Evolutionary conservation across 2,888 invertebrate species (phyloP).

Genomic region (Harpalus rufipes): DNA sequence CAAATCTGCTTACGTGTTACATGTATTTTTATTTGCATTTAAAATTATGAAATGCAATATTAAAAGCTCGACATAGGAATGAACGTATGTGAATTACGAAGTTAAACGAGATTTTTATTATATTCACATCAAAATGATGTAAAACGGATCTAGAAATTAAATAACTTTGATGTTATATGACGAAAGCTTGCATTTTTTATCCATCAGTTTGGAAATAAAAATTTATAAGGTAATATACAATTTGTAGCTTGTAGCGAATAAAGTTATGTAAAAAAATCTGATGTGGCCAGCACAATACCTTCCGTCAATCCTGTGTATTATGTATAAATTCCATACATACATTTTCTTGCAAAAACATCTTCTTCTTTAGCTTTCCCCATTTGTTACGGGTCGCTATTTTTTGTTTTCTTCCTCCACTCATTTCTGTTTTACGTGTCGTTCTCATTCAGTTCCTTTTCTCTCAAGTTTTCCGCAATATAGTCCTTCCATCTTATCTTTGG

Average conservation of each 20-base stretch:
- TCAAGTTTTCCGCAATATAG: no score
- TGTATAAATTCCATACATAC: no score
- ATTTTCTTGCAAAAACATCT: no score
- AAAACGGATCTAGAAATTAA: conserved; percentile 9
- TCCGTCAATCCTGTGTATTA: no score
- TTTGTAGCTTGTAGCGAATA: background rate
- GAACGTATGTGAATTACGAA: conserved; percentile 16
- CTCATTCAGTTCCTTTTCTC: no score
- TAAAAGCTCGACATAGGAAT: conserved; percentile 21
- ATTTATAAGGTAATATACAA: background rate
- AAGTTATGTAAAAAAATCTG: background rate
- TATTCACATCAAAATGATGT: conserved; percentile 41
- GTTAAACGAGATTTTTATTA: conserved; percentile 28
- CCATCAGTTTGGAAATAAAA: background rate
- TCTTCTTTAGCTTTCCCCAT: no score
- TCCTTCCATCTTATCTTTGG: no score
- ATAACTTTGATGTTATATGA: conserved; percentile 25
- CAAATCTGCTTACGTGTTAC: conserved; percentile 22
- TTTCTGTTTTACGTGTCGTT: no score
- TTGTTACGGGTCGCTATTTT: no score
- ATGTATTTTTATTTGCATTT: conserved; percentile 40
- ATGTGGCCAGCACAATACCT: no score
- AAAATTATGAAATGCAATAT: conserved; percentile 48
- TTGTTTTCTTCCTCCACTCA: no score
- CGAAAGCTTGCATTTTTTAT: background rate